phyloP scores from a whole-genome alignment of 1,140 invertebrate genomes.

The Gryllus bimaculatus region DNA sequence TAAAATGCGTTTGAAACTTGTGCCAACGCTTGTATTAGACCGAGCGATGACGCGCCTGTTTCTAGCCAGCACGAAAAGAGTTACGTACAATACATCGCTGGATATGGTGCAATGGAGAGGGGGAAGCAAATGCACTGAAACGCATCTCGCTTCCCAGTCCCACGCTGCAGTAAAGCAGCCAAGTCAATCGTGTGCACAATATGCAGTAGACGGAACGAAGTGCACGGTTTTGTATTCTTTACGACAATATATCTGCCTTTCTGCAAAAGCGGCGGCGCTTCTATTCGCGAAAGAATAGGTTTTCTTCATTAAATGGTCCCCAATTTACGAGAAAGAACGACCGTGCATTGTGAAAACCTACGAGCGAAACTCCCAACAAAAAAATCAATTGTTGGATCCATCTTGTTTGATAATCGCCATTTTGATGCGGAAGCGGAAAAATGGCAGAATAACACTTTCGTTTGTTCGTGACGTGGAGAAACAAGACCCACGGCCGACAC shows the following conservation, averaged over 20 bases:
- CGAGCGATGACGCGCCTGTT: no score
- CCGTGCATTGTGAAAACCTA: background rate
- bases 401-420: slow-evolving; percentile 1
- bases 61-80: no score
- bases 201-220: background rate
- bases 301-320: background rate
- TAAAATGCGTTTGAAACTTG: no score
- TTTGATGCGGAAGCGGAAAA: background rate
- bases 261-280: background rate
- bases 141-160: background rate
- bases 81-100: no score
- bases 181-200: slow-evolving; percentile 1
- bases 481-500: background rate
- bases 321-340: background rate
- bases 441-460: background rate
- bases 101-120: no score
- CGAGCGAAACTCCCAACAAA: background rate
- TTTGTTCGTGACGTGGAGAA: background rate
- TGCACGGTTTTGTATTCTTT: background rate
- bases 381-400: background rate
- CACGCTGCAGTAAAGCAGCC: background rate
- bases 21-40: no score
- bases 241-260: background rate
- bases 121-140: no score
- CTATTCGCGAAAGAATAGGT: background rate